Percentiles rank a stretch among this genome's conserved stretches.
Evolutionary conservation across 92 coral and sea anemone species (phyloP).

Genomic region (Nematostella vectensis): DNA sequence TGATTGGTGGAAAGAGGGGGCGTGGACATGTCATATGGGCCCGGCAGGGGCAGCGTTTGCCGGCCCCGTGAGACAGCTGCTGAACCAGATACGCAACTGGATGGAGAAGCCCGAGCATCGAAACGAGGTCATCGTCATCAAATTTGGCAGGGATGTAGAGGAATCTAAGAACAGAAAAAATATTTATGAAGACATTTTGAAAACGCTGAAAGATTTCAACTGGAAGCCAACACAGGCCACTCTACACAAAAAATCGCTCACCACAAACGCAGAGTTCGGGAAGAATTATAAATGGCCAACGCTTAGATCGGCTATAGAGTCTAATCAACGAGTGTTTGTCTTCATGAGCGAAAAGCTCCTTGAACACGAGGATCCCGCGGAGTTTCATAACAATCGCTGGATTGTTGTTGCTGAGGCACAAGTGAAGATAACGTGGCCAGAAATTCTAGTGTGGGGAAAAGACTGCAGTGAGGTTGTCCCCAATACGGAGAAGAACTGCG

Average conservation of each 20-base stretch:
- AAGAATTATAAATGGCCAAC: conserved; percentile 24
- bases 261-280: conserved; percentile 23
- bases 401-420: conserved; percentile 2
- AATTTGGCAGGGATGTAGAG: conserved; percentile 29
- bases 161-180: conserved; percentile 3
- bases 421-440: conserved; percentile 18
- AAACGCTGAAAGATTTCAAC: conserved; percentile 8
- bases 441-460: neutral
- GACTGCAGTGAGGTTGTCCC: conserved; percentile 11
- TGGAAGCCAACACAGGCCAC: conserved; percentile 24
- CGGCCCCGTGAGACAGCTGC: conserved; percentile 28
- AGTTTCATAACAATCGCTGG: conserved; percentile 1
- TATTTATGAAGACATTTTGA: conserved; percentile 13
- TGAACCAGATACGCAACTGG: conserved; percentile 31
- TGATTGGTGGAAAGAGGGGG: conserved; percentile 20
- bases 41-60: conserved; percentile 12
- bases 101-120: conserved; percentile 21
- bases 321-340: conserved; percentile 34
- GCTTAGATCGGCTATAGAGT: conserved; percentile 25
- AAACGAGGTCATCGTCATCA: conserved; percentile 27
- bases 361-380: neutral
- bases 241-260: conserved; percentile 6
- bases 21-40: conserved; percentile 28
- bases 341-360: conserved; percentile 26
- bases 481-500: conserved; percentile 6